phyloP scores from a whole-genome alignment of 2,113 vertebrate species.

The Elephantulus edwardii region DNA sequence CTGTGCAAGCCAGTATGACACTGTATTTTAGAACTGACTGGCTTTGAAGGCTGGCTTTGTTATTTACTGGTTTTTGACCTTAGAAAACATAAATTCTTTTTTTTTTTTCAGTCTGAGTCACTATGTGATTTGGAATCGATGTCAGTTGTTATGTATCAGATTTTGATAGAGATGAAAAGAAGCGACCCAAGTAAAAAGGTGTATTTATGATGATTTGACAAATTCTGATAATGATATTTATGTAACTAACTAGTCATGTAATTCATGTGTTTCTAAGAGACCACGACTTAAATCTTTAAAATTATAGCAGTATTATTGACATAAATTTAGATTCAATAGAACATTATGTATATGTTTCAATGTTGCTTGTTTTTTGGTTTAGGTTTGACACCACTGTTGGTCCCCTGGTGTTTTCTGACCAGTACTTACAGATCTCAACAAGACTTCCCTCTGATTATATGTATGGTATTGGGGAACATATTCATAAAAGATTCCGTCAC shows the following conservation, averaged over 20 bases:
- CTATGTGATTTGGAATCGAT: neutral
- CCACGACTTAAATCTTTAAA: neutral
- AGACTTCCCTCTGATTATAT: conserved; percentile 91
- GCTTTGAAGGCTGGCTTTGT: neutral
- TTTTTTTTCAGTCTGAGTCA: neutral
- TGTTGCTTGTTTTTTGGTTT: neutral
- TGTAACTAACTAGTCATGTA: neutral
- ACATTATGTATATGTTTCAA: neutral
- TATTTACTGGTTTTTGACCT: neutral
- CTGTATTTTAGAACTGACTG: neutral
- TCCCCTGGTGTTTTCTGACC: conserved; percentile 91
- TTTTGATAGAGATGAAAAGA: neutral
- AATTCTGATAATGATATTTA: neutral
- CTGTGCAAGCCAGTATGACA: neutral
- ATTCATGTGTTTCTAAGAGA: neutral
- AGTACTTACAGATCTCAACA: conserved; percentile 94
- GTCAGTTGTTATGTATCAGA: neutral
- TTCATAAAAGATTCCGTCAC: conserved; percentile 90
- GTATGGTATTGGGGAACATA: conserved; percentile 95
- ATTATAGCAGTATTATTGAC: neutral
- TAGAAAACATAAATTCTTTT: neutral
- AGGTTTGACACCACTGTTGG: conserved; percentile 94
- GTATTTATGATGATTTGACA: neutral
- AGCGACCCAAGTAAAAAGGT: neutral
- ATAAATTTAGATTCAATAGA: neutral